phyloP scores from a whole-genome alignment of 2,797 vertebrate genomes.

The Coreius guichenoti region DNA sequence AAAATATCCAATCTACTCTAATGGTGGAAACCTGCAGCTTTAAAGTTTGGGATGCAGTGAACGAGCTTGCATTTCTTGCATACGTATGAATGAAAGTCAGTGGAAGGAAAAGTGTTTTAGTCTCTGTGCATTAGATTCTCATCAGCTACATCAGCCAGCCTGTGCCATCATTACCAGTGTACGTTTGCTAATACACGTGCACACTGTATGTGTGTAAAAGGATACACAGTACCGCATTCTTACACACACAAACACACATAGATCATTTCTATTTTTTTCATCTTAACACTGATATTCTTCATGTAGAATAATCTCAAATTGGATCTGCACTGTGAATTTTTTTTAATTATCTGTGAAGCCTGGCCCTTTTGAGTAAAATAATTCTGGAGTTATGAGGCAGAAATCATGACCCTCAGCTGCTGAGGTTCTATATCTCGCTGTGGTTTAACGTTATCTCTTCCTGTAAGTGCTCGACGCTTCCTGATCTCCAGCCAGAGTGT shows the following conservation, averaged over 20 bases:
- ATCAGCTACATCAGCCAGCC: neutral
- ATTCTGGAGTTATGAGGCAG: constrained; percentile 80
- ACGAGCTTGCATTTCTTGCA: neutral
- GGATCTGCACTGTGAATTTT: constrained; percentile 82
- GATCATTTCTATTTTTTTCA: constrained; percentile 35
- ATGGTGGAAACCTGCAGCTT: neutral
- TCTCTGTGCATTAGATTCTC: neutral
- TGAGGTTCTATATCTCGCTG: constrained; percentile 71
- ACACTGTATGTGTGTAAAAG: constrained; percentile 3
- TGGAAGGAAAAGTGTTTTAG: neutral
- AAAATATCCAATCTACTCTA: too few species aligned
- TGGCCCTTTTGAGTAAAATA: constrained; percentile 78
- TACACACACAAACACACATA: constrained; percentile 24
- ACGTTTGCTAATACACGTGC: constrained; percentile 10
- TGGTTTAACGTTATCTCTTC: constrained; percentile 80
- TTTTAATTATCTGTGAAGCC: constrained; percentile 82
- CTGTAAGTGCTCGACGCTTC: constrained; percentile 77
- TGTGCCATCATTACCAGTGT: neutral
- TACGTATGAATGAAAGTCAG: neutral
- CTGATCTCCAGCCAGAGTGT: constrained; percentile 78
- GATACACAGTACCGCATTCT: neutral
- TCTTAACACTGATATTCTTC: constrained; percentile 69
- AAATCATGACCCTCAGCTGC: constrained; percentile 75
- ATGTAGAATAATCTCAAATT: constrained; percentile 79
- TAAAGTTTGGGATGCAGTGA: neutral